A percentile compares a stretch with the other conserved stretches of the same genome.
phyloP scores from a whole-genome alignment of 1,140 invertebrate species.

The Zaprionus nigranus region DNA sequence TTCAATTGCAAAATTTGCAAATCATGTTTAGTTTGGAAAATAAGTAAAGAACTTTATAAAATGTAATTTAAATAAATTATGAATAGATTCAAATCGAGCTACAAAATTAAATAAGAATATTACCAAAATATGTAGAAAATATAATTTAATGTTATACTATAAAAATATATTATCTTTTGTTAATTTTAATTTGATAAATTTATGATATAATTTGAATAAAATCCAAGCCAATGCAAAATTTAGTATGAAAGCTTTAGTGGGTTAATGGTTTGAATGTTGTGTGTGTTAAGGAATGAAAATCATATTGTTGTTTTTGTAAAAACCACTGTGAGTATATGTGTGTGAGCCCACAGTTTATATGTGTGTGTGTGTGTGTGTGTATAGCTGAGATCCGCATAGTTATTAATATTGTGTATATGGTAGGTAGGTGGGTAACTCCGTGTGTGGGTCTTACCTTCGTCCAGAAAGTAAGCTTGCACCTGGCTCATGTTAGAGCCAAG shows the following conservation, averaged over 20 bases:
- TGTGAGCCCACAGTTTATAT: neutral
- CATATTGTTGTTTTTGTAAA: neutral
- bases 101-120: neutral
- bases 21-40: neutral
- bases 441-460: constrained; percentile 86
- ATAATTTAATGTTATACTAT: neutral
- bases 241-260: constrained; percentile 43
- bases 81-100: neutral
- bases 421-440: constrained; percentile 33
- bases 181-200: neutral
- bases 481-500: constrained; percentile 84
- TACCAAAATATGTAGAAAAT: neutral
- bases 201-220: neutral
- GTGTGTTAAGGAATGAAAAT: neutral
- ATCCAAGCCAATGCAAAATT: constrained; percentile 44
- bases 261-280: constrained; percentile 8
- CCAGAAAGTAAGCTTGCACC: constrained; percentile 85
- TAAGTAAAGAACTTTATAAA: neutral
- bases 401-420: neutral
- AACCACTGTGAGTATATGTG: constrained; percentile 12
- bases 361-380: constrained; percentile 6
- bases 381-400: constrained; percentile 40
- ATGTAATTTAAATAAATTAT: constrained; percentile 11
- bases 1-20: neutral
- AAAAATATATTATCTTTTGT: neutral